These are phyloP conservation scores for Mus pahari DNA, from an alignment of 2,113 vertebrate species.

Conservation along the genomic window DNA sequence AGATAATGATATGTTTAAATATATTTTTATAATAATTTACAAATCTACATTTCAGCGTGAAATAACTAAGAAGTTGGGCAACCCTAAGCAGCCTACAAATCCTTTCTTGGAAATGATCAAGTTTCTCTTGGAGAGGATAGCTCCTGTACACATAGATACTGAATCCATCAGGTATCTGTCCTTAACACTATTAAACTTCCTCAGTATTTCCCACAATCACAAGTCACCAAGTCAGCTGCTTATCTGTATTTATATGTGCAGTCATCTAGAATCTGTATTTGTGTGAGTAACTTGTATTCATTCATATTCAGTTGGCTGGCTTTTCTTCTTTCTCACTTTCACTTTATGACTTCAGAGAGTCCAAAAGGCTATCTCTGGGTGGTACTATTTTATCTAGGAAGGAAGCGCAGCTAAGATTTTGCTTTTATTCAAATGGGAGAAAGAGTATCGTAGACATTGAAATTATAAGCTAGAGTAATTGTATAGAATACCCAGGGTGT, in stretches of 20 bases:
- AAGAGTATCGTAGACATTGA: not conserved
- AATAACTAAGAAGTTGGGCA: constrained; percentile 92
- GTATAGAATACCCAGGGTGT: not conserved
- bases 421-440: not conserved
- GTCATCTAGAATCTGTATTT: not conserved
- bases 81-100: constrained; percentile 92
- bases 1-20: constrained; percentile 45
- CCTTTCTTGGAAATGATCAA: constrained; percentile 95
- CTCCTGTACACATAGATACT: constrained; percentile 91
- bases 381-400: not conserved
- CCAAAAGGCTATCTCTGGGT: not conserved
- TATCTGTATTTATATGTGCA: not conserved
- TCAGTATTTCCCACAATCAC: not conserved
- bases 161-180: constrained; percentile 91
- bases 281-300: no score
- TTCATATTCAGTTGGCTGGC: not conserved
- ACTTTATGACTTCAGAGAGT: not conserved
- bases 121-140: constrained; percentile 93
- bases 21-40: constrained; percentile 68
- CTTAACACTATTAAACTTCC: not conserved
- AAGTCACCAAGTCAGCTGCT: not conserved
- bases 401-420: not conserved
- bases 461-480: not conserved
- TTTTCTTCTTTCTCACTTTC: not conserved
- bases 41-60: constrained; percentile 89